A percentile compares a stretch with the other conserved stretches of the same genome.
phyloP scores from a whole-genome alignment of 2,797 vertebrate genomes.

The Scleropages formosus region DNA sequence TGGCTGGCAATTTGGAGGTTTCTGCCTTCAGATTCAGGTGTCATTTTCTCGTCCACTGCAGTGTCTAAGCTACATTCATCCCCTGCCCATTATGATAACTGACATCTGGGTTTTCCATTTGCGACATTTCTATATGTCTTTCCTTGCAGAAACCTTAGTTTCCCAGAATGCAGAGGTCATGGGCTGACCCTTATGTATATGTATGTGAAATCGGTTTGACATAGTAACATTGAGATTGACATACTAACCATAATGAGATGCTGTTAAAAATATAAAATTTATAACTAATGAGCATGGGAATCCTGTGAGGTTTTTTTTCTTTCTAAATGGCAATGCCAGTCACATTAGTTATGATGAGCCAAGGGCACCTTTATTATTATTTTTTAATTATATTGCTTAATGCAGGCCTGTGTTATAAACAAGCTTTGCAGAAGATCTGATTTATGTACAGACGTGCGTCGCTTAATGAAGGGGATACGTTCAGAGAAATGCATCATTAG shows the following conservation, averaged over 20 bases:
- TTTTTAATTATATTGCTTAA: not conserved
- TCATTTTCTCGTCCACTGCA: conserved; percentile 40
- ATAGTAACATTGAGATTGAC: conserved; percentile 38
- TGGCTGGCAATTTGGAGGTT: conserved; percentile 35
- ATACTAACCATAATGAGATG: conserved; percentile 41
- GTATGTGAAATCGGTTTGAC: conserved; percentile 47
- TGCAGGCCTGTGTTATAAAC: no score
- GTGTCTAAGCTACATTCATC: conserved; percentile 8
- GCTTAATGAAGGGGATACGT: no score
- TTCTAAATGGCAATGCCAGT: conserved; percentile 41
- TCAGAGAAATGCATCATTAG: no score
- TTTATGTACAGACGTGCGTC: no score
- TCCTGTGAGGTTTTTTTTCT: conserved; percentile 11
- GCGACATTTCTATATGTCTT: conserved; percentile 47
- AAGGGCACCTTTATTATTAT: conserved; percentile 19
- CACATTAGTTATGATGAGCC: not conserved
- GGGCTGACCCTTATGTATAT: conserved; percentile 55
- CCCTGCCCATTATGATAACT: conserved; percentile 32
- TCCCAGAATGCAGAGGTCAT: conserved; percentile 53
- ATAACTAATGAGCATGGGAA: conserved; percentile 5
- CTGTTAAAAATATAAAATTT: conserved; percentile 38
- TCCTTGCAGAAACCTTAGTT: conserved; percentile 55
- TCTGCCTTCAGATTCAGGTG: not conserved
- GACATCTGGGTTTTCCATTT: conserved; percentile 46
- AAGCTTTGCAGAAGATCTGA: no score